Conservation (phyloP, 2,113 vertebrate species). For the Hyla sarda region DNA sequence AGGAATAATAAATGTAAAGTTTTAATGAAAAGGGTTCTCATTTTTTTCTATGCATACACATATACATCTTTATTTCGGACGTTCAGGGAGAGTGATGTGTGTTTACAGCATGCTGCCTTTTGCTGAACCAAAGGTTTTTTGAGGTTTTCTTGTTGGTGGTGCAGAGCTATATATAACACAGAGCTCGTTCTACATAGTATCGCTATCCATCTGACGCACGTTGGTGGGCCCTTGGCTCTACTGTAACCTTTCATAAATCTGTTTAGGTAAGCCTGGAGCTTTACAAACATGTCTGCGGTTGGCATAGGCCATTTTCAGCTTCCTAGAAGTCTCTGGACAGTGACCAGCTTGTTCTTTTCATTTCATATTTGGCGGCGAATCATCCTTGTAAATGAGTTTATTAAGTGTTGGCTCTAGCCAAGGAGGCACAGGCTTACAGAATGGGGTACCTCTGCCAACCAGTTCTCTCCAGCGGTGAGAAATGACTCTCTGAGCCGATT, state of each 20-base stretch:
- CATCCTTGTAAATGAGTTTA: neutral
- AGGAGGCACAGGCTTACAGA: neutral
- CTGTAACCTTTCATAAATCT: neutral
- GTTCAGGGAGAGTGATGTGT: no score
- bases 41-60: no score
- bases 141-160: no score
- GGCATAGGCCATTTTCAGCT: neutral
- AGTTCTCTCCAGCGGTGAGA: neutral
- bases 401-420: neutral
- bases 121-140: no score
- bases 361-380: neutral
- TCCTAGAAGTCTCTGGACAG: neutral
- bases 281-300: neutral
- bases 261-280: neutral
- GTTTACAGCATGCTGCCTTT: no score
- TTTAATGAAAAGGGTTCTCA: no score
- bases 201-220: neutral
- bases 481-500: neutral
- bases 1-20: no score
- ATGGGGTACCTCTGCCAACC: neutral
- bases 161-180: no score
- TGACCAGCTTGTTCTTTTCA: neutral
- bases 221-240: neutral
- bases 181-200: neutral
- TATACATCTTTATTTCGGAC: no score